phyloP scores from a whole-genome alignment of 1,140 invertebrate genomes.

The Oryzaephilus surinamensis region DNA sequence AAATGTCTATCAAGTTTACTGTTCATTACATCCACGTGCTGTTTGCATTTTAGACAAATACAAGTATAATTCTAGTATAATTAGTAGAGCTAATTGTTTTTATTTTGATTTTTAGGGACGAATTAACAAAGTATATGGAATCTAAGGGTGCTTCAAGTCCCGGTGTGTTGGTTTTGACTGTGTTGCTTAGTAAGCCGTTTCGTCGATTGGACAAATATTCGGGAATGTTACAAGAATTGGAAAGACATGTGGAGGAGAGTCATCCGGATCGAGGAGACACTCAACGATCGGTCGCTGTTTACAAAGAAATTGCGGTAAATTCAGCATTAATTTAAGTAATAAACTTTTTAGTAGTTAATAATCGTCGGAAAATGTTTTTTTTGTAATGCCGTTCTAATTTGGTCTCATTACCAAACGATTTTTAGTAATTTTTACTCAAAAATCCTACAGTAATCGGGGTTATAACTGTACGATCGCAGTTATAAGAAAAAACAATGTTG shows the following conservation, averaged over 20 bases:
- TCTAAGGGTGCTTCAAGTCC: conserved; percentile 67
- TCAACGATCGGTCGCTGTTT: conserved; percentile 85
- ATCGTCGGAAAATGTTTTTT: too few relatives aligned
- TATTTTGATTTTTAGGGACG: conserved; percentile 51
- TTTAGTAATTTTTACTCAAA: too few relatives aligned
- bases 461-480: too few relatives aligned
- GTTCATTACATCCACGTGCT: conserved; percentile 78
- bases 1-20: conserved; percentile 78
- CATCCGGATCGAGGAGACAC: conserved; percentile 94
- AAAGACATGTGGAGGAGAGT: conserved; percentile 87
- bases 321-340: too few relatives aligned
- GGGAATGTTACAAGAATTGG: conserved; percentile 86
- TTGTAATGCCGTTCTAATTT: too few relatives aligned
- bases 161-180: conserved; percentile 80
- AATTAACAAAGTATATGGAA: conserved; percentile 81
- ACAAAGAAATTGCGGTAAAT: conserved; percentile 80
- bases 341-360: too few relatives aligned
- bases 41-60: conserved; percentile 85
- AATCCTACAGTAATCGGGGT: too few relatives aligned
- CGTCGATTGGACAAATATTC: conserved; percentile 90
- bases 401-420: too few relatives aligned
- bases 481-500: too few relatives aligned
- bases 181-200: conserved; percentile 89
- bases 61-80: conserved; percentile 44
- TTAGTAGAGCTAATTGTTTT: neutral